These are phyloP conservation scores for Prolemur simus DNA, from an alignment of 2,113 vertebrate genomes.

Conservation along the genomic window DNA sequence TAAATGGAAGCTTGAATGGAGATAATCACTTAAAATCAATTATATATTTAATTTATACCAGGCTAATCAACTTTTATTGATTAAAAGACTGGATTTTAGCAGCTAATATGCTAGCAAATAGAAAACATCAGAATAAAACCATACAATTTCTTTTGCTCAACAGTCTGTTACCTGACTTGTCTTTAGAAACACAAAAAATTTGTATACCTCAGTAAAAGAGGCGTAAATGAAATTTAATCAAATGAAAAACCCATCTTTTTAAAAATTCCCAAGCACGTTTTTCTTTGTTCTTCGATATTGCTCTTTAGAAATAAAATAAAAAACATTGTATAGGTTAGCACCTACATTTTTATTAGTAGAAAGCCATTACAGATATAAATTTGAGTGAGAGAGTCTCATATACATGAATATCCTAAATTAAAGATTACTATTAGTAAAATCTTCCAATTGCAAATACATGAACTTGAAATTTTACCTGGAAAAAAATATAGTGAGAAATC, in stretches of 20 bases:
- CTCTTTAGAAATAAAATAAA: conserved; percentile 38
- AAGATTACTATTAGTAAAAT: background rate
- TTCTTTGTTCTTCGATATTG: conserved; percentile 15
- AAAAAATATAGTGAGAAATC: conserved; percentile 3
- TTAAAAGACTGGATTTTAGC: background rate
- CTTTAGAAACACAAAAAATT: conserved; percentile 34
- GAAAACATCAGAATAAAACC: conserved; percentile 32
- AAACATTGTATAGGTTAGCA: background rate
- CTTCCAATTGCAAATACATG: conserved; percentile 18
- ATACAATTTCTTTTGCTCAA: background rate
- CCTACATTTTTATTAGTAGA: conserved; percentile 21
- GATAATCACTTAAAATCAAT: background rate
- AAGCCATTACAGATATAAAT: background rate
- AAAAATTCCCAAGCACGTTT: background rate
- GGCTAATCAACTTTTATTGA: background rate
- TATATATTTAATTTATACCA: background rate
- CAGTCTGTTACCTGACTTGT: background rate
- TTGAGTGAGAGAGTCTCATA: background rate
- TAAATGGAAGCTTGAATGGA: background rate
- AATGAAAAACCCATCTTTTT: background rate
- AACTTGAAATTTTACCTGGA: conserved; percentile 8
- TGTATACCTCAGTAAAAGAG: background rate
- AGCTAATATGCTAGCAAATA: background rate
- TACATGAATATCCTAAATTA: background rate
- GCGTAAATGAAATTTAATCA: conserved; percentile 23